Base-by-base conservation (phyloP, 2,797 vertebrate genomes). In the Enteromius anoplus region DNA sequence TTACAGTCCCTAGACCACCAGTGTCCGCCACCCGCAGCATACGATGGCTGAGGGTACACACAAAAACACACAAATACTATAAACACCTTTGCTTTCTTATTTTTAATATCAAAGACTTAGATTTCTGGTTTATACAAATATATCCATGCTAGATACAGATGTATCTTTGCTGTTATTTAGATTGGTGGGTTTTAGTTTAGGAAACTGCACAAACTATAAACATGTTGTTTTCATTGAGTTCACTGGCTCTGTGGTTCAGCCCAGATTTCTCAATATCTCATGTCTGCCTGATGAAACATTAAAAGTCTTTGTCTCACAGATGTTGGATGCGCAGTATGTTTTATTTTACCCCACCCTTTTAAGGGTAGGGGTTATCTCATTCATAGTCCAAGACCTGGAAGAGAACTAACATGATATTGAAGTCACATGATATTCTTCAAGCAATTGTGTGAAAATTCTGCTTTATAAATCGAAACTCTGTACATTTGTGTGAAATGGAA, bases 1-100 rank as follows among this genome's bases (percentile, higher is more conserved):
- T 89, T 1, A 95, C 81, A 1, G 79, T 26, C 3, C 94, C 95
- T 86, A 97, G 83, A 7, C 87, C 87, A 32, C 96, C 91, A 37
- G 92, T 91, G 0, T 89, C 82, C 0, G 95, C 92, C 65, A 95
- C 87, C 83, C 95, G 91, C 88, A 98, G 90, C 23, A 96, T 93
- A 21, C 96, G 94, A 23, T 87, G 82, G 73, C 97, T 98, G 89
- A 83, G 29, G 21, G 75, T 66, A 81, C 55, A 85, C 55, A 82
- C 51, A 58, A 11, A 77, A 45, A 51, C 4, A 87, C 76, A 82
- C 9, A 76, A 0, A 78, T 5, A 58, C 47, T 47, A 47, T 47
- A 34, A 47, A 81, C 29, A 81, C 58, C 12, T 47, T 64, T 64
- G 37, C 21, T 29, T 2, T 26, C 49, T 14, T 1, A 37, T 64